These are phyloP conservation scores for Varanus komodoensis DNA, from an alignment of 2,113 vertebrate species.

Conservation along the genomic window DNA sequence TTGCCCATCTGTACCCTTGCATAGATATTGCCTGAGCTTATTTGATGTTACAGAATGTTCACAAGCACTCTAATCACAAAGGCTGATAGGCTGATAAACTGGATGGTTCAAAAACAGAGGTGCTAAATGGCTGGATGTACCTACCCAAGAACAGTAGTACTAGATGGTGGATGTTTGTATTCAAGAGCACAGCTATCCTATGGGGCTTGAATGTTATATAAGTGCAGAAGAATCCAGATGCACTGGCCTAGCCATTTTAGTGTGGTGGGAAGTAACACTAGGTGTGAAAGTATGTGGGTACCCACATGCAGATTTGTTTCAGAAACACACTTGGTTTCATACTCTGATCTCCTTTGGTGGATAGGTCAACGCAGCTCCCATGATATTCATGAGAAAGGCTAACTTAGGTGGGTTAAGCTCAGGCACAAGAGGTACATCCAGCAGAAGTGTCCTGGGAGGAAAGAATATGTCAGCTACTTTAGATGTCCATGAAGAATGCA, in stretches of 20 bases:
- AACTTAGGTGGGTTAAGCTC: not conserved
- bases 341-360: not conserved
- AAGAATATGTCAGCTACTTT: not conserved
- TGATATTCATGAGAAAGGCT: not conserved
- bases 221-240: too few species aligned
- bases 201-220: not conserved
- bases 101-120: not conserved
- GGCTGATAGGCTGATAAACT: not conserved
- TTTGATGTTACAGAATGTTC: not conserved
- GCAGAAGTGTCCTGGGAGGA: not conserved
- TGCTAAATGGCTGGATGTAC: too few species aligned
- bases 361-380: not conserved
- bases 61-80: not conserved
- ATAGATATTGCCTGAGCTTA: not conserved
- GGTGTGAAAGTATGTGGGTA: not conserved
- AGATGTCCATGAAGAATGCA: not conserved
- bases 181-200: not conserved
- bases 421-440: not conserved
- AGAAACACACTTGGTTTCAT: not conserved
- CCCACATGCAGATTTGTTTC: too few species aligned
- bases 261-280: too few species aligned
- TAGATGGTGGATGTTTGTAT: not conserved
- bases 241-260: not conserved
- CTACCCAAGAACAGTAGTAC: too few species aligned
- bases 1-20: not conserved